These are phyloP conservation scores for Drosophila kuntzei DNA, from an alignment of 2,888 invertebrate genomes.

Conservation along the genomic window DNA sequence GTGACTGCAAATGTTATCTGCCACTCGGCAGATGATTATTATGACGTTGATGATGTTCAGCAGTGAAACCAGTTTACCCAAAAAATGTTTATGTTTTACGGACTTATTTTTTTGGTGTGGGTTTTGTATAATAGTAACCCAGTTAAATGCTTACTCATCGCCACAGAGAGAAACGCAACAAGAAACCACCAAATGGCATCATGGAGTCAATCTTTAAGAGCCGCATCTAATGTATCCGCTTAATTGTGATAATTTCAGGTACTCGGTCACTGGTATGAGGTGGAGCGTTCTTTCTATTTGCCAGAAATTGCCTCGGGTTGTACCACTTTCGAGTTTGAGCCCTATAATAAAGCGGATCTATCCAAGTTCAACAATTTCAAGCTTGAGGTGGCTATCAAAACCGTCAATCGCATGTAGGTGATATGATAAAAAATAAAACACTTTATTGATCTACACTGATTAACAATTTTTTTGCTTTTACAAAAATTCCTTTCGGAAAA, in stretches of 20 bases:
- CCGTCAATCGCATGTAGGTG: constrained; percentile 89
- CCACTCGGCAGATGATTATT: constrained; percentile 31
- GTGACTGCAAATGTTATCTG: constrained; percentile 23
- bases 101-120: constrained; percentile 4
- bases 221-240: constrained; percentile 18
- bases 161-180: constrained; percentile 50
- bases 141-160: constrained; percentile 62
- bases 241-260: constrained; percentile 71
- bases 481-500: no score
- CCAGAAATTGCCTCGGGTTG: constrained; percentile 90
- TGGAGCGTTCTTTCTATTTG: constrained; percentile 91
- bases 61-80: constrained; percentile 53
- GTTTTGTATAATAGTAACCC: constrained; percentile 66
- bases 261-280: constrained; percentile 91
- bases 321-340: constrained; percentile 88
- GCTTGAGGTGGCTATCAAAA: constrained; percentile 88
- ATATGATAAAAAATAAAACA: not conserved
- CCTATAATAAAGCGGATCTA: constrained; percentile 80
- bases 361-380: constrained; percentile 86
- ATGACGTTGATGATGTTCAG: constrained; percentile 22
- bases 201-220: constrained; percentile 10
- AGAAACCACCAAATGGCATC: not conserved
- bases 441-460: no score
- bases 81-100: constrained; percentile 64
- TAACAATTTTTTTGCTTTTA: no score